Base-by-base conservation (phyloP, 2,888 invertebrate species). In the Furcula furcula region DNA sequence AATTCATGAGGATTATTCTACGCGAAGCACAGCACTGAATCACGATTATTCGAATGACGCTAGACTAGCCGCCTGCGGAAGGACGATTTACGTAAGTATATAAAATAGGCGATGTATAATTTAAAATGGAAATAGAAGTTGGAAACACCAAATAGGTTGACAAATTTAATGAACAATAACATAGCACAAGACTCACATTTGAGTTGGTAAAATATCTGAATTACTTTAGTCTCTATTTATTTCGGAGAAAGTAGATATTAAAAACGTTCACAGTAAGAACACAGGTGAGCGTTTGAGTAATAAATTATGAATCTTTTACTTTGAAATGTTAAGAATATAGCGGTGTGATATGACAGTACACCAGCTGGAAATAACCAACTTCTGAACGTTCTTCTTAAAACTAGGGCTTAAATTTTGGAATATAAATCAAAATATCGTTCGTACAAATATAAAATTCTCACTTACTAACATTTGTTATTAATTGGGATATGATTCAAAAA, bases 401-500 rank as follows among this genome's bases (percentile, higher is more conserved):
- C 40, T 59, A 44, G 25, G n/a, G 32, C 34, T 44, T 34, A 55
- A 23, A 26, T 25, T 31, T 31, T 25, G 50, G 5, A 27, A 10
- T 39, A 58, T 53, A 56, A 37, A 46, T 55, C 40, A 63, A 55
- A 59, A 56, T 33, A 35, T 45, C 36, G 27, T 50, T 49, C 46
- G 51, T 74, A 69, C 57, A 75, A 67, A 71, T 76, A 76, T 68
- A 70, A 66, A 64, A 58, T 50, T 62, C 59, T 75, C 67, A 69
- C 70, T 67, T 62, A 63, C 56, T 53, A 61, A 39, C 40, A 40
- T 40, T 62, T 53, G 63, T 65, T 50, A 35, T 30, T 48, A 45
- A 45, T 49, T 56, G 65, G 66, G 80, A 81, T 80, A 82, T 81
- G 80, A 66, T 55, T 51, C 60, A 40, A 59, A 47, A 48, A 55